These are phyloP conservation scores for Beris chalybata DNA, from an alignment of 2,888 invertebrate genomes.

Conservation along the genomic window DNA sequence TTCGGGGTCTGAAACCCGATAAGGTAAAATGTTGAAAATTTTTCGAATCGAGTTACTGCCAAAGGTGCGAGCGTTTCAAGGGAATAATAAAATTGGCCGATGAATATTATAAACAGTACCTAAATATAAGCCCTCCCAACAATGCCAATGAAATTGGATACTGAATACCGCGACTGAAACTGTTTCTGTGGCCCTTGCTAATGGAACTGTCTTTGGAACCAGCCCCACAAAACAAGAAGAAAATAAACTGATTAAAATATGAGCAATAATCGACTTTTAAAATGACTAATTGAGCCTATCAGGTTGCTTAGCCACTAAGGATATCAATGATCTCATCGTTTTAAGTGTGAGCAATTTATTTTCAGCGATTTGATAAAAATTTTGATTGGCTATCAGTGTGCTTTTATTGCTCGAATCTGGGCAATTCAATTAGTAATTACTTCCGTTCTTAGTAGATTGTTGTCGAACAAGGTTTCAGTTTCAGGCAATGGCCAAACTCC, in stretches of 20 bases:
- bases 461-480: too few relatives aligned
- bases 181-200: conserved; percentile 12
- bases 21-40: conserved; percentile 18
- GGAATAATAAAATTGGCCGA: conserved; percentile 18
- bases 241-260: neutral
- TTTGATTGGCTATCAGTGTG: too few relatives aligned
- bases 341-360: too few relatives aligned
- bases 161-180: neutral
- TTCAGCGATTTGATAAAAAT: too few relatives aligned
- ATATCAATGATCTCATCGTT: too few relatives aligned
- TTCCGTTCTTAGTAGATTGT: too few relatives aligned
- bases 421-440: too few relatives aligned
- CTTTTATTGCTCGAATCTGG: too few relatives aligned
- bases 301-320: too few relatives aligned
- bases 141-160: conserved; percentile 13
- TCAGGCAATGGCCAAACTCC: too few relatives aligned
- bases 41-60: conserved; percentile 22
- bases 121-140: neutral
- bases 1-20: conserved; percentile 20
- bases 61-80: conserved; percentile 23
- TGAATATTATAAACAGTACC: conserved; percentile 3
- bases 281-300: too few relatives aligned
- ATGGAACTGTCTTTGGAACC: neutral
- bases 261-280: too few relatives aligned
- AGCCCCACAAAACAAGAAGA: conserved; percentile 14